phyloP scores from a whole-genome alignment of 1,140 invertebrate genomes.

The Andricus grossulariae region DNA sequence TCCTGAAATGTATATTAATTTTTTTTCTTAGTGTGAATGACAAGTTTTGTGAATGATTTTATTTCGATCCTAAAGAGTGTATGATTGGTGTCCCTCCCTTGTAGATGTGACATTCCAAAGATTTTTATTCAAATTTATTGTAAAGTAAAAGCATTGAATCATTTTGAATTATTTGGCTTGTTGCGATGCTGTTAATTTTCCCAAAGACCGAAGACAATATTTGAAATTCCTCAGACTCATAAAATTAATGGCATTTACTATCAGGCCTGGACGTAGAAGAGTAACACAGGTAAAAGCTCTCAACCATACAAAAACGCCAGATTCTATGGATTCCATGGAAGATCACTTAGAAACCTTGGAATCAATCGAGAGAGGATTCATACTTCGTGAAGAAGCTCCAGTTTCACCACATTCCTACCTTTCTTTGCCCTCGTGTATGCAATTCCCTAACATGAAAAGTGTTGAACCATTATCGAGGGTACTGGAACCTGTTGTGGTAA shows the following conservation, averaged over 20 bases:
- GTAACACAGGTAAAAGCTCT: constrained; percentile 49
- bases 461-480: constrained; percentile 86
- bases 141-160: too few relatives aligned
- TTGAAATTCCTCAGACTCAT: not conserved
- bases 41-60: too few relatives aligned
- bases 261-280: constrained; percentile 55
- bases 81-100: too few relatives aligned
- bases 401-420: constrained; percentile 82
- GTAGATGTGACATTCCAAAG: too few relatives aligned
- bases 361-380: constrained; percentile 60
- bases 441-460: constrained; percentile 84
- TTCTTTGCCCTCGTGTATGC: constrained; percentile 88
- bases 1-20: too few relatives aligned
- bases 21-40: too few relatives aligned
- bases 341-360: constrained; percentile 60
- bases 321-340: constrained; percentile 44
- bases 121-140: too few relatives aligned
- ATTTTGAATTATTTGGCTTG: too few relatives aligned
- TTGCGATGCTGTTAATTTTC: too few relatives aligned
- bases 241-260: constrained; percentile 13
- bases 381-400: constrained; percentile 59
- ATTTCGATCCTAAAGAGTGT: too few relatives aligned
- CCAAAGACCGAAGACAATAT: too few relatives aligned
- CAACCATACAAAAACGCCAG: constrained; percentile 44
- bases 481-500: constrained; percentile 81